Percentiles rank a stretch among this genome's conserved stretches.
These are phyloP conservation scores for Podarcis siculus DNA, from an alignment of 2,797 vertebrate species.

Conservation along the genomic window DNA sequence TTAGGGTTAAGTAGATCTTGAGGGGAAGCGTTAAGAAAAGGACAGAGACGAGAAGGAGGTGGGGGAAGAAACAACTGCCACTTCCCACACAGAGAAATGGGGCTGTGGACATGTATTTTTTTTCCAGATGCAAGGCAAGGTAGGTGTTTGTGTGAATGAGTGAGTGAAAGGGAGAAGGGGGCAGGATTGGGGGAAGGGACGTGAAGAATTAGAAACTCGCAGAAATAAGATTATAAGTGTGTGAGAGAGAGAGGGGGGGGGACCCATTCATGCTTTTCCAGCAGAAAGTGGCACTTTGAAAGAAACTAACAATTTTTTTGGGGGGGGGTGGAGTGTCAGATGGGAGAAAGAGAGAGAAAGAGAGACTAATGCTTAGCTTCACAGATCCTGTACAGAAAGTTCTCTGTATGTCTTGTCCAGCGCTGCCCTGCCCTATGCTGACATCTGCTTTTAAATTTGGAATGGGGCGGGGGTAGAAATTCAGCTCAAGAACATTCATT, in stretches of 20 bases:
- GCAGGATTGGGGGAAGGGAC: background rate
- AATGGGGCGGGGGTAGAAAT: constrained; percentile 33
- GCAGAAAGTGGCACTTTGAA: constrained; percentile 70
- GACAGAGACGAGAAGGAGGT: background rate
- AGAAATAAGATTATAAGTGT: too few relatives aligned
- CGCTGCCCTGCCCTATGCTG: constrained; percentile 30
- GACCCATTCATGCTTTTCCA: constrained; percentile 70
- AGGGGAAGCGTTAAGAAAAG: background rate
- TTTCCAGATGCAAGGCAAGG: too few relatives aligned
- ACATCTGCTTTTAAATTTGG: constrained; percentile 20
- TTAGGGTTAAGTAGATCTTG: background rate
- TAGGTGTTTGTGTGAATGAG: background rate
- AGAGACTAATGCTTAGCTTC: constrained; percentile 40
- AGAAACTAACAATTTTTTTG: constrained; percentile 33
- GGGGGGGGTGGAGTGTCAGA: constrained; percentile 16
- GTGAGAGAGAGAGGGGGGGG: background rate
- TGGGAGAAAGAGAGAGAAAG: background rate
- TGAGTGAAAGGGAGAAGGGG: background rate
- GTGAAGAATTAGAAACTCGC: background rate
- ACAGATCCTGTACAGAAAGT: constrained; percentile 38
- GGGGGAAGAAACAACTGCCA: constrained; percentile 49
- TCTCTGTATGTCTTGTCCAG: constrained; percentile 59
- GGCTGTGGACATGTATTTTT: constrained; percentile 43
- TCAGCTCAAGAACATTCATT: constrained; percentile 57
- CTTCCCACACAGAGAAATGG: constrained; percentile 61